Evolutionary conservation across 2,888 invertebrate species (phyloP), one percentile per base, ranked within the genome.

Genomic region (Yponomeuta sedellus): DNA sequence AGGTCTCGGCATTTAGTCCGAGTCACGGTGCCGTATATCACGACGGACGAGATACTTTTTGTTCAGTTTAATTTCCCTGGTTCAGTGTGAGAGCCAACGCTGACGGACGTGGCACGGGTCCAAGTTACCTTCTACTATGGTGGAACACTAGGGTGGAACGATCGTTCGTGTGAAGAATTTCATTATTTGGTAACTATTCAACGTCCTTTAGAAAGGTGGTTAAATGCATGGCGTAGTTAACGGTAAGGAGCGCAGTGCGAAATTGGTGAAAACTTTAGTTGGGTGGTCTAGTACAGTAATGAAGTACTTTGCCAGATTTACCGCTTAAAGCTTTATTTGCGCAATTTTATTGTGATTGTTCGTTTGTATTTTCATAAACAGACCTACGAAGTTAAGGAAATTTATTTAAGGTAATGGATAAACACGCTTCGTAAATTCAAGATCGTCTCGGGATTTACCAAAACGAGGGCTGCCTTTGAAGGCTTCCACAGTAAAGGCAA

Each of bases 21-120:
- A 71, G 71, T 69, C 70, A 62, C 66, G 66, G 64, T 68, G 69
- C 70, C 71, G 72, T 70, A 72, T 73, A 74, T 72, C 70, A 70
- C 68, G 20, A 44, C 57, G 64, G 71, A 69, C 64, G 68, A 70
- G 68, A 74, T 72, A 75, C 73, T 76, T 78, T 78, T 75, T 75
- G 71, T 70, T 67, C 71, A 71, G 69, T 74, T 71, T 73, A 72
- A 74, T 73, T 74, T 74, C 71, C 71, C 69, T 69, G 67, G 69
- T 69, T 70, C 70, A 68, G 72, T 70, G 71, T 70, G 72, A 71
- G 71, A 73, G 75, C 79, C 79, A 79, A 76, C 79, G 76, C 74
- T 78, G 77, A 79, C 76, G 72, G 73, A 72, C 77, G 79, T 86
- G 86, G 86, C 86, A 80, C 71, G 20, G 72, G 70, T 85, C 86